Base-by-base conservation (phyloP, 2,113 vertebrate species). In the Larimichthys polyactis region DNA sequence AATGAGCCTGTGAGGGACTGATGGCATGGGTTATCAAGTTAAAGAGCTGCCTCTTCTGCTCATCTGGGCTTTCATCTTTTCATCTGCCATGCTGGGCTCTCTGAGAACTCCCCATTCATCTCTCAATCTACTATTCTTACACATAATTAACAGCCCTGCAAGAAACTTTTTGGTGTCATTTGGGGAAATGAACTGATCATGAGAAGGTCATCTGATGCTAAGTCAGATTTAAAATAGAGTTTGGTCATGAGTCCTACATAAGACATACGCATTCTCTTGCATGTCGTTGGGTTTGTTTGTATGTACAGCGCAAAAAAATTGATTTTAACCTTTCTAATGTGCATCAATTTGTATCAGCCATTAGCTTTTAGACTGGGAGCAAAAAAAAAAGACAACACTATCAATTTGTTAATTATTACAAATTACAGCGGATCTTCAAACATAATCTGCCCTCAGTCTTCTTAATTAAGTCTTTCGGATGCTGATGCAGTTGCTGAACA, bases 1-100 rank as follows among this genome's bases (percentile, higher is more conserved):
- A 91, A 90, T 88, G 86, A 90, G 84, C 74, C 70, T 79, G 78
- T 71, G 75, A 75, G 85, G 87, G 87, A 72, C 58, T 80, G 87
- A 75, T 75, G 78, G 71, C 69, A 79, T 32, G 78, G 83, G 83
- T 85, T 87, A 76, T 63, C n/a, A 22, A 84, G 86, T 75, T 83
- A 84, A 86, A 84, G 85, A 87, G 81, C 82, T 24, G 76, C 75
- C 78, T 81, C 82, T 78, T 73, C 36, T 60, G 72, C 78, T 76
- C 46, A 44, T 43, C 73, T 58, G 51, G 51, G 65, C 86, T 90
- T 86, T 92, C 59, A 90, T 86, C 85, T 83, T 83, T 75, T 88
- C 79, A 78, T 75, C 71, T 76, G 66, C 58, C 24, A 76, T 17
- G 16, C 73, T 43, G 54, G 62, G 59, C 20, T 75, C 40, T 62